These are phyloP conservation scores for Drosophila meridiana DNA, from an alignment of 2,888 invertebrate species.

Conservation along the genomic window DNA sequence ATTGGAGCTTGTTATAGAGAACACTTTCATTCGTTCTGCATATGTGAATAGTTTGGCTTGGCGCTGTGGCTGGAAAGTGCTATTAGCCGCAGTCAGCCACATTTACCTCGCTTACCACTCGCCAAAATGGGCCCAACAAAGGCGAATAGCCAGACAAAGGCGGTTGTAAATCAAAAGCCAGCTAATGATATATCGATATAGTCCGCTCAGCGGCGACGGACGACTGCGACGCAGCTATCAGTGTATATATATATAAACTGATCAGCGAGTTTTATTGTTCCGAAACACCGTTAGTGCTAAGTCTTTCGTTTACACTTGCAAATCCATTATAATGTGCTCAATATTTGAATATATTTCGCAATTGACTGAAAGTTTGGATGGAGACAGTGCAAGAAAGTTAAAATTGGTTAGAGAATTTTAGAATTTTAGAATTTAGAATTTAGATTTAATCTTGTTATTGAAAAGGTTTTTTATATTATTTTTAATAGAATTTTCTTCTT, in stretches of 20 bases:
- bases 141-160: conserved; percentile 68
- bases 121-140: conserved; percentile 65
- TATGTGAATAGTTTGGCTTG: conserved; percentile 51
- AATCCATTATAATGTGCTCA: conserved; percentile 26
- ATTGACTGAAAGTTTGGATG: background rate
- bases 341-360: conserved; percentile 8
- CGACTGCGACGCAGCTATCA: conserved; percentile 35
- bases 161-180: conserved; percentile 78
- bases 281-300: conserved; percentile 62
- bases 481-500: background rate
- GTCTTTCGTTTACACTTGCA: conserved; percentile 52
- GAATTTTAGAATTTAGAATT: too few species aligned
- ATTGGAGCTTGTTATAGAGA: conserved; percentile 64
- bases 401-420: background rate
- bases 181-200: conserved; percentile 80
- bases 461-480: background rate
- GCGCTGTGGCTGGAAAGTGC: conserved; percentile 61
- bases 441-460: background rate
- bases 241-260: conserved; percentile 53
- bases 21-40: conserved; percentile 80
- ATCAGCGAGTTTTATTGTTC: conserved; percentile 63
- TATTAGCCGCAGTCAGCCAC: conserved; percentile 63
- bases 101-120: conserved; percentile 46
- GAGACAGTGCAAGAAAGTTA: background rate
- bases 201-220: conserved; percentile 41